These are phyloP conservation scores for Mus caroli DNA, from an alignment of 2,797 vertebrate species.

Conservation along the genomic window DNA sequence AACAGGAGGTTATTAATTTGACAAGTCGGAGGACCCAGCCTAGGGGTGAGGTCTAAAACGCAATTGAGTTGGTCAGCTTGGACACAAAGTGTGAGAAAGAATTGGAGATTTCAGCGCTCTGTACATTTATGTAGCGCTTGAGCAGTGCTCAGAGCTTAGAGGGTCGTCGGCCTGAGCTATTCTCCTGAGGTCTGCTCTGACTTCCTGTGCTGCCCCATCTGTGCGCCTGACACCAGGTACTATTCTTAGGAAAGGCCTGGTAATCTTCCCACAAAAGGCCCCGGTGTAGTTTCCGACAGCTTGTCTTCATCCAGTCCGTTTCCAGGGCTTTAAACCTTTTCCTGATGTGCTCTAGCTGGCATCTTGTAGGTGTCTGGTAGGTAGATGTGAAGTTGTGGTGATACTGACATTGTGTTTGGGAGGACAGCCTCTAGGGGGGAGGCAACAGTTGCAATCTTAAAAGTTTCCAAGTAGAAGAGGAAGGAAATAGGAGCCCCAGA, in stretches of 20 bases:
- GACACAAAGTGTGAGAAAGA: background rate
- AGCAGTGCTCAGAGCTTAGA: slow-evolving; percentile 6
- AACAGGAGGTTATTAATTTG: slow-evolving; percentile 32
- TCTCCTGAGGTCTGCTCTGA: background rate
- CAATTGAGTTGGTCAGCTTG: background rate
- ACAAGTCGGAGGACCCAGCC: background rate
- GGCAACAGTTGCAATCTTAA: background rate
- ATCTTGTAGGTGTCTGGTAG: background rate
- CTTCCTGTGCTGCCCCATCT: background rate
- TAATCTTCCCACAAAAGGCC: background rate
- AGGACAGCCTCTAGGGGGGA: background rate
- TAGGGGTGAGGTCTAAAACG: background rate
- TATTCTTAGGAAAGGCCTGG: background rate
- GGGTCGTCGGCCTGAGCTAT: background rate
- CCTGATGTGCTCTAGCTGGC: background rate
- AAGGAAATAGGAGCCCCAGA: background rate
- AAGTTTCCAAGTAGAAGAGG: slow-evolving; percentile 25
- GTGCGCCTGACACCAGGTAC: background rate
- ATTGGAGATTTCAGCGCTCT: background rate
- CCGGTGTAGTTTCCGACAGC: background rate
- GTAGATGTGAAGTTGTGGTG: background rate
- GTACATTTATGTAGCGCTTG: background rate
- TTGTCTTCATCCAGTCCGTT: background rate
- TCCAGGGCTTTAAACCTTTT: slow-evolving; percentile 2
- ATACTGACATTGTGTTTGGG: background rate